A percentile compares a stretch with the other conserved stretches of the same genome.
Evolutionary conservation across 2,888 invertebrate genomes (phyloP).

Genomic region (Watsonalla cultraria): DNA sequence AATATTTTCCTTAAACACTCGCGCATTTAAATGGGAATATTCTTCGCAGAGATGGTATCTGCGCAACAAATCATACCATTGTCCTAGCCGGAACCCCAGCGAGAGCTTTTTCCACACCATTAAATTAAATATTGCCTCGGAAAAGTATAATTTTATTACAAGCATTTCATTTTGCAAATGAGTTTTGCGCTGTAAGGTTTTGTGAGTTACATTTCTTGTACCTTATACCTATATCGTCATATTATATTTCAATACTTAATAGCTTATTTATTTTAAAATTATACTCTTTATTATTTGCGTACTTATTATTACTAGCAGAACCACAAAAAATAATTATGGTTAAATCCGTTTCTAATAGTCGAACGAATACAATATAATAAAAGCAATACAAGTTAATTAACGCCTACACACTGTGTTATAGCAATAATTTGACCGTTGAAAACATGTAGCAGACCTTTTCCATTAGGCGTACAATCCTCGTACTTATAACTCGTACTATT

Average conservation of each 20-base stretch:
- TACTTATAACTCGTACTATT: conserved; percentile 17
- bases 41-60: conserved; percentile 44
- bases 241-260: no score
- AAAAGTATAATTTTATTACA: conserved; percentile 52
- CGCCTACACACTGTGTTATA: conserved; percentile 32
- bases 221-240: no score
- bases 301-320: no score
- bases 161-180: conserved; percentile 24
- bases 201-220: neutral
- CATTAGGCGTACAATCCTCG: conserved; percentile 29
- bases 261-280: no score
- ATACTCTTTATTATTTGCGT: no score
- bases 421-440: conserved; percentile 31
- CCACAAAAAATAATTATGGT: no score
- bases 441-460: conserved; percentile 29
- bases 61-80: conserved; percentile 67
- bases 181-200: conserved; percentile 3
- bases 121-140: conserved; percentile 64
- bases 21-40: conserved; percentile 24
- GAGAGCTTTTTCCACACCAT: conserved; percentile 64
- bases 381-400: conserved; percentile 3
- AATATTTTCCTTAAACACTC: conserved; percentile 34
- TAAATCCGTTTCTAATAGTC: no score
- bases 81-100: conserved; percentile 46
- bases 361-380: no score